Percentiles rank a stretch among this genome's conserved stretches.
These are phyloP conservation scores for Micrastur ruficollis DNA, from an alignment of 2,797 vertebrate species.

Conservation along the genomic window DNA sequence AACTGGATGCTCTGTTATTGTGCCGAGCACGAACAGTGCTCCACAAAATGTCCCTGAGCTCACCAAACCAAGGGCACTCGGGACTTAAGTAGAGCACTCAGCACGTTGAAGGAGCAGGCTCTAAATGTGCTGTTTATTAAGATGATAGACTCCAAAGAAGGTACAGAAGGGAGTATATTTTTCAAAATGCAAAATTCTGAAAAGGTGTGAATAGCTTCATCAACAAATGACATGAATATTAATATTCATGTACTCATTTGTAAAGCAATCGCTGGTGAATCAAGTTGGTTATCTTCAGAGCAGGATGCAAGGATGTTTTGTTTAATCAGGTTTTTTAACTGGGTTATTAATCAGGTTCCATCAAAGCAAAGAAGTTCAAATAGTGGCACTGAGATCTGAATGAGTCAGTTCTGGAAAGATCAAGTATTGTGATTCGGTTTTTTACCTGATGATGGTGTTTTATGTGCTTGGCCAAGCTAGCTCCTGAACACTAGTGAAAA, in stretches of 20 bases:
- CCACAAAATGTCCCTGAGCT: background rate
- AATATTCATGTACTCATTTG: slow-evolving; percentile 17
- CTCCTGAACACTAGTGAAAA: background rate
- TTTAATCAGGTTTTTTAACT: background rate
- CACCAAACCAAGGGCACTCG: background rate
- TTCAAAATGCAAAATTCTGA: background rate
- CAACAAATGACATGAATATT: slow-evolving; percentile 35
- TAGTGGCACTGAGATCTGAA: background rate
- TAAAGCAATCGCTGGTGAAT: background rate
- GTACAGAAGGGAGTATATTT: background rate
- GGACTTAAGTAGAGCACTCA: background rate
- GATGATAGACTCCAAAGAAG: background rate
- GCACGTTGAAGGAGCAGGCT: background rate
- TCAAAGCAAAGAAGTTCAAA: background rate
- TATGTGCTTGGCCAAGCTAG: background rate
- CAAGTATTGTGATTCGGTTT: background rate
- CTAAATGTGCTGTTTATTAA: background rate
- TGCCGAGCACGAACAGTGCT: background rate
- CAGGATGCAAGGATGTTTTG: background rate
- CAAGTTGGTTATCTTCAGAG: background rate
- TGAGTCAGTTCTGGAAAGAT: background rate
- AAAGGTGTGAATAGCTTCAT: slow-evolving; percentile 39
- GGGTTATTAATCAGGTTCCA: slow-evolving; percentile 18
- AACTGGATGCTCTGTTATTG: background rate
- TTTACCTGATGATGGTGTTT: background rate